phyloP scores from a whole-genome alignment of 2,113 vertebrate genomes.

The Cardinalis cardinalis region DNA sequence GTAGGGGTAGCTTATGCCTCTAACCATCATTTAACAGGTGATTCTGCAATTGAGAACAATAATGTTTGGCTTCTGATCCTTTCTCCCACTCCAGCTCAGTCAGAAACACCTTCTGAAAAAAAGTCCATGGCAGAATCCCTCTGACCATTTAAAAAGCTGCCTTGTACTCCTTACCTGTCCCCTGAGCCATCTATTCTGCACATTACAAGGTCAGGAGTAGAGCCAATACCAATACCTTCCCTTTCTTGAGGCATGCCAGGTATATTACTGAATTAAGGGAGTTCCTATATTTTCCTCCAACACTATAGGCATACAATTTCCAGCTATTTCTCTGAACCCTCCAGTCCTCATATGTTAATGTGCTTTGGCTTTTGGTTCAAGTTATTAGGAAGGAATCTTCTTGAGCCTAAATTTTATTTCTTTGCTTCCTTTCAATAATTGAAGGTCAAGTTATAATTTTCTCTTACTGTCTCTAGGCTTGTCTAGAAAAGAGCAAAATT shows the following conservation, averaged over 20 bases:
- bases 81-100: not conserved
- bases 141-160: not conserved
- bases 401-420: constrained; percentile 9
- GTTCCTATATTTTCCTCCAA: not conserved
- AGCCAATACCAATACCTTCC: not conserved
- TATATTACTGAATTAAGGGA: not conserved
- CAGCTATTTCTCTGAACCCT: not conserved
- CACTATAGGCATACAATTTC: not conserved
- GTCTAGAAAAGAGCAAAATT: not conserved
- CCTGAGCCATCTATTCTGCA: not conserved
- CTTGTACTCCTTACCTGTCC: not conserved
- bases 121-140: not conserved
- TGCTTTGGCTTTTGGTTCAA: not conserved
- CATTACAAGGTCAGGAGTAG: not conserved
- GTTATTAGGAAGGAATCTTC: not conserved
- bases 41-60: not conserved
- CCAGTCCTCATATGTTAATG: not conserved
- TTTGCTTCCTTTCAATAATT: constrained; percentile 11
- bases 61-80: not conserved
- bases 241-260: not conserved
- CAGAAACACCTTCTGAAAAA: not conserved
- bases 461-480: not conserved
- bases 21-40: not conserved
- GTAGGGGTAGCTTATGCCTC: not conserved
- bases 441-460: not conserved